phyloP scores from a whole-genome alignment of 1,140 invertebrate species.

The Copidosoma floridanum region DNA sequence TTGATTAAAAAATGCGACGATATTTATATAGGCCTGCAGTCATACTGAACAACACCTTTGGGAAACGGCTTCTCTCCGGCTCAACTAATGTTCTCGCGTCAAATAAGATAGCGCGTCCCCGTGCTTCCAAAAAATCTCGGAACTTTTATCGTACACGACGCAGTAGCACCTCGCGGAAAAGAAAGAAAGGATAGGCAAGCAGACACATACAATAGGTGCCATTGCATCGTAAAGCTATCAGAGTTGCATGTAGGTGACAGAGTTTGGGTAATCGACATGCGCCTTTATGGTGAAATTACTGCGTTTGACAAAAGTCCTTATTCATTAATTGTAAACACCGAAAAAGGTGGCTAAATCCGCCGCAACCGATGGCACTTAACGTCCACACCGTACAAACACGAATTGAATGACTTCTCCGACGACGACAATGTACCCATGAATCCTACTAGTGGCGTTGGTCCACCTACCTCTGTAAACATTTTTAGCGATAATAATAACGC shows the following conservation, averaged over 20 bases:
- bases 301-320: not conserved
- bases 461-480: too few relatives aligned
- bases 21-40: slow-evolving; percentile 17
- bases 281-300: not conserved
- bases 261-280: not conserved
- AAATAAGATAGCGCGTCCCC: slow-evolving; percentile 25
- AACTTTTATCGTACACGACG: not conserved
- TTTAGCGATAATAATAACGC: too few relatives aligned
- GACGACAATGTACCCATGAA: too few relatives aligned
- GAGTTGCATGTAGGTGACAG: not conserved
- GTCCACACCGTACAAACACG: not conserved
- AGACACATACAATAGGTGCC: too few relatives aligned
- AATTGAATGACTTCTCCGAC: too few relatives aligned
- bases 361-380: not conserved
- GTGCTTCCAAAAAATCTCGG: slow-evolving; percentile 10
- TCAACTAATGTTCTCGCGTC: slow-evolving; percentile 28
- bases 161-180: too few relatives aligned
- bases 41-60: slow-evolving; percentile 27
- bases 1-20: slow-evolving; percentile 33
- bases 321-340: not conserved
- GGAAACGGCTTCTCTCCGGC: slow-evolving; percentile 31
- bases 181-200: too few relatives aligned
- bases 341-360: not conserved
- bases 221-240: too few relatives aligned
- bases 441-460: too few relatives aligned